Evolutionary conservation across 1,140 invertebrate species (phyloP), one percentile per base, ranked within the genome.

Genomic region (Aporrectodea caliginosa): DNA sequence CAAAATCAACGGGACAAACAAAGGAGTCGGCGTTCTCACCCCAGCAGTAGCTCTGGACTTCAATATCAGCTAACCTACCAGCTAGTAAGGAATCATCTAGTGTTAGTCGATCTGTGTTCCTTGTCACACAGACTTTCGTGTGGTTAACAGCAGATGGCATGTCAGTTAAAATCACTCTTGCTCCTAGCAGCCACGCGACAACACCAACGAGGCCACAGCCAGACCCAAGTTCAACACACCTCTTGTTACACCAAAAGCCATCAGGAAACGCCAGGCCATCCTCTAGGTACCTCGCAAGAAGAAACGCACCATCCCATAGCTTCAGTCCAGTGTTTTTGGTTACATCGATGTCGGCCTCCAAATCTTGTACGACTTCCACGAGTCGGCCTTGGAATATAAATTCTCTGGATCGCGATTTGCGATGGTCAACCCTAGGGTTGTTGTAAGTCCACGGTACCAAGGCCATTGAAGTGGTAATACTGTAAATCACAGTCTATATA

Each of bases 361-460:
- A 22, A 31, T 31, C 58, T 70, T 78, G 77, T 30, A 27, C 2
- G 2, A 78, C 12, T 27, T 70, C 35, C 22, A 78, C 32, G 22
- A 30, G 27, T 16, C 70, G 16, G 16, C 69, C 69, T n/a, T 31
- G 27, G 58, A 78, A 78, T 27, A 58, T 70, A 32, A 70, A 78
- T 2, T 2, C 12, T 29, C 30, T 16, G 2, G 35, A 22, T 16
- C 16, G 31, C 34, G 16, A 43, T 32, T 27, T 43, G 22, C 35
- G 34, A 16, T 33, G 12, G 58, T 71, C 69, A 1, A 78, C 69
- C 2, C 77, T 29, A 2, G 77, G 77, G 33, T 78, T 78, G 35
- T 78, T 78, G 35, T 70, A 78, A 22, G 77, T 78, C 77, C 77
- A 78, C 1, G 77, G 77, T 72, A 78, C 77, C 16, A 78, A 16